Base-by-base conservation (phyloP, 2,113 vertebrate genomes). In the Chascanopsetta lugubris region DNA sequence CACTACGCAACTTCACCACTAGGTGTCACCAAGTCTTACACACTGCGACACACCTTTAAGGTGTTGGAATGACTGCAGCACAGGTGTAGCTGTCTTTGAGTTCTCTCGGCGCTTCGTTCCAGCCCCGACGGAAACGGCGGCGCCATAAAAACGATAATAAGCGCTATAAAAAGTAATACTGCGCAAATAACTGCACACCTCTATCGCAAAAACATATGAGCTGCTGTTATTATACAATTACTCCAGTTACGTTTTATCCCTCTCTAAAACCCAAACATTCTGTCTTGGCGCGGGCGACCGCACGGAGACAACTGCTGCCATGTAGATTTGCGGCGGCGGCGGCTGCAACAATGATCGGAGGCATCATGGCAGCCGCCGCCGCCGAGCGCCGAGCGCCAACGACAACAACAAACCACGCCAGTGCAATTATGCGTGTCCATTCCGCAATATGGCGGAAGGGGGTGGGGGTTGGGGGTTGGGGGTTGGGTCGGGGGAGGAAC, bases 371-470 rank as follows among this genome's bases (percentile, higher is more conserved):
- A 69, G 71, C 79, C 42, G 83, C 32, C 69, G 83, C n/a, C n/a
- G n/a, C n/a, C n/a, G n/a, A n/a, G n/a, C n/a, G n/a, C 77, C 72
- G 46, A 62, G n/a, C 15, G 75, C 85, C 85, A 87, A 81, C 70
- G 32, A 85, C 82, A 90, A 86, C 88, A 91, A 77, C 77, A 73
- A 77, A 72, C 78, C 47, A 21, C 24, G 68, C 76, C 82, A 83
- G 69, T 17, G 56, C 72, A 87, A 85, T 86, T 82, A 86, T 69
- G 75, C 71, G 26, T 68, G 82, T 84, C 81, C 75, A 61, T 77
- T 84, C 78, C 87, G 77, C 81, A 81, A 85, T 83, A 84, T 63
- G 74, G 61, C n/a, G n/a, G n/a, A n/a, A n/a, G n/a, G n/a, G n/a
- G n/a, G n/a, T n/a, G n/a, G n/a, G n/a, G n/a, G n/a, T n/a, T n/a